Percentiles rank a stretch among this genome's conserved stretches.
These are phyloP conservation scores for Grammomys dolichurus DNA, from an alignment of 2,113 vertebrate species.

Conservation along the genomic window DNA sequence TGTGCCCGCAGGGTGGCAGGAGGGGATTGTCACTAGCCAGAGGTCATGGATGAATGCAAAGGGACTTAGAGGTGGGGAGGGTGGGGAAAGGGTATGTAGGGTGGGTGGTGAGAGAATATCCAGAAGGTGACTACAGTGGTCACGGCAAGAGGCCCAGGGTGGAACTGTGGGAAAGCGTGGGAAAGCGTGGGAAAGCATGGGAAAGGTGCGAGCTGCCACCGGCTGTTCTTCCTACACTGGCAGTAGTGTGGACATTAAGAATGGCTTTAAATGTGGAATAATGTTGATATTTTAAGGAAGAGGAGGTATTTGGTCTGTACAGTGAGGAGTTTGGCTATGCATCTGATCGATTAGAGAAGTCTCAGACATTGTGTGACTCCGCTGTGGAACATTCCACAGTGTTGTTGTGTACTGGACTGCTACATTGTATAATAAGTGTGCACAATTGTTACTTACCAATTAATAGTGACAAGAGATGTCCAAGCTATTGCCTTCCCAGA, in stretches of 20 bases:
- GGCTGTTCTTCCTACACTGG: neutral
- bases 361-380: neutral
- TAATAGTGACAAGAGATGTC: neutral
- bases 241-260: neutral
- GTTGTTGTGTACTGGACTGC: neutral
- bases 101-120: neutral
- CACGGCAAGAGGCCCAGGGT: neutral
- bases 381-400: too few species aligned
- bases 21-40: neutral
- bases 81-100: neutral
- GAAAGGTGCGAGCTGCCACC: accelerated
- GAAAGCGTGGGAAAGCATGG: neutral
- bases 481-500: neutral
- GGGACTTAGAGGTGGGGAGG: neutral
- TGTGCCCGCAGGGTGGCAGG: neutral
- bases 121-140: neutral
- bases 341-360: neutral
- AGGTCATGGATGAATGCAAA: neutral
- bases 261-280: neutral
- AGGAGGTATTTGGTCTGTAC: neutral
- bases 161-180: accelerated
- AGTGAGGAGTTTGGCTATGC: neutral
- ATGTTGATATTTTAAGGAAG: neutral
- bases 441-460: neutral
- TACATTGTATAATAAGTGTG: neutral